phyloP scores from a whole-genome alignment of 1,140 invertebrate species.

The Ganaspis sp. region DNA sequence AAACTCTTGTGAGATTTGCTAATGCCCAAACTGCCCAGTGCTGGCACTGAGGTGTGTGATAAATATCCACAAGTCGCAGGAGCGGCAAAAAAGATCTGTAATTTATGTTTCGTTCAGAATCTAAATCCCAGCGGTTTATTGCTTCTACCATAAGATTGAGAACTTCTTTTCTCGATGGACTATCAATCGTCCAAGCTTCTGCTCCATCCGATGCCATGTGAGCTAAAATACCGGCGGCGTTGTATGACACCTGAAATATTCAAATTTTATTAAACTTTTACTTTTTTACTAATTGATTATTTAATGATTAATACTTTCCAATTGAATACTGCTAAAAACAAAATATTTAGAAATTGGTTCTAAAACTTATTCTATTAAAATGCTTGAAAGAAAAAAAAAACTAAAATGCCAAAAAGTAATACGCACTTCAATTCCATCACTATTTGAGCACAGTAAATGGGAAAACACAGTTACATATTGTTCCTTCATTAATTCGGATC shows the following conservation, averaged over 20 bases:
- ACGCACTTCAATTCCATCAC: slow-evolving; percentile 94
- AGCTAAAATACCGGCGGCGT: slow-evolving; percentile 95
- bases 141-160: slow-evolving; percentile 86
- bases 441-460: slow-evolving; percentile 87
- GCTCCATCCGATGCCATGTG: slow-evolving; percentile 96
- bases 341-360: neutral
- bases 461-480: slow-evolving; percentile 92
- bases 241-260: slow-evolving; percentile 89
- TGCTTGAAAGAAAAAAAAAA: slow-evolving; percentile 20
- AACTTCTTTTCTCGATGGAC: slow-evolving; percentile 84
- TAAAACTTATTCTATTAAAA: too few species aligned
- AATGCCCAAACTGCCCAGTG: slow-evolving; percentile 99
- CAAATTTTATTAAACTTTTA: too few species aligned
- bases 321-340: too few species aligned
- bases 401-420: slow-evolving; percentile 34
- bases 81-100: slow-evolving; percentile 97
- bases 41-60: slow-evolving; percentile 93
- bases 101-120: slow-evolving; percentile 94
- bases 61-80: slow-evolving; percentile 85
- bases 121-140: slow-evolving; percentile 92
- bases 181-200: slow-evolving; percentile 86
- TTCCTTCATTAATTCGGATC: slow-evolving; percentile 89
- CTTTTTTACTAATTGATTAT: too few species aligned
- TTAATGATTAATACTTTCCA: too few species aligned
- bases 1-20: slow-evolving; percentile 95